Base-by-base conservation (phyloP, 2,113 vertebrate genomes). In the Sinocyclocheilus rhinocerous region DNA sequence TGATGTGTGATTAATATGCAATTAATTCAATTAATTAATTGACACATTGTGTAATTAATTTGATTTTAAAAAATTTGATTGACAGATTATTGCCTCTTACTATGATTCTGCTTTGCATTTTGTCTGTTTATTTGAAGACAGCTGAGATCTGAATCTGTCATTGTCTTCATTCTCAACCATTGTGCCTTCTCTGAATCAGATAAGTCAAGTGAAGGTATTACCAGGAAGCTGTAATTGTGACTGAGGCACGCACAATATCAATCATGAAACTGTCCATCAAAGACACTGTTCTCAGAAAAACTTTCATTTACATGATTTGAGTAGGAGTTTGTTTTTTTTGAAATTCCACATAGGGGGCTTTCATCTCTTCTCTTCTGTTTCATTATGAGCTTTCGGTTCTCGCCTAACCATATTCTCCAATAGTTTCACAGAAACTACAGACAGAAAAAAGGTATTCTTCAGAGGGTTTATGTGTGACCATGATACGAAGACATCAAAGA, bases 191-290 rank as follows among this genome's bases (percentile, higher is more conserved):
- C 89, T 89, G 67, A 86, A 90, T 86, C 83, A 77, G 87, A 84
- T 87, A 83, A 87, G 86, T 67, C 29, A 24, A 85, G 86, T 70
- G 36, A 67, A 79, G 81, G 87, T 86, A 67, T 86, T 79, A 84
- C 20, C 55, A 73, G 26, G 45, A 76, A 65, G 42, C 85, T 87
- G 61, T 85, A 88, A 89, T 88, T 83, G 83, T 85, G 67, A 85
- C 85, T 78, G 79, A 91, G 84, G 63, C 77, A 39, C 15, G 77
- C 84, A 70, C 42, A 67, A 73, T 84, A 84, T 76, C 86, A 87
- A 83, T 91, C 87, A 90, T 83, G 75, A 90, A 83, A 87, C 76
- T 88, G 89, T 89, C 90, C 86, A 90, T 91, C 89, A 91, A 91
- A 91, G 89, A 77, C 77, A 52, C 83, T 86, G 79, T 90, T 89